Base-by-base conservation (phyloP, 2,888 invertebrate genomes). In the Diplolepis rosae region DNA sequence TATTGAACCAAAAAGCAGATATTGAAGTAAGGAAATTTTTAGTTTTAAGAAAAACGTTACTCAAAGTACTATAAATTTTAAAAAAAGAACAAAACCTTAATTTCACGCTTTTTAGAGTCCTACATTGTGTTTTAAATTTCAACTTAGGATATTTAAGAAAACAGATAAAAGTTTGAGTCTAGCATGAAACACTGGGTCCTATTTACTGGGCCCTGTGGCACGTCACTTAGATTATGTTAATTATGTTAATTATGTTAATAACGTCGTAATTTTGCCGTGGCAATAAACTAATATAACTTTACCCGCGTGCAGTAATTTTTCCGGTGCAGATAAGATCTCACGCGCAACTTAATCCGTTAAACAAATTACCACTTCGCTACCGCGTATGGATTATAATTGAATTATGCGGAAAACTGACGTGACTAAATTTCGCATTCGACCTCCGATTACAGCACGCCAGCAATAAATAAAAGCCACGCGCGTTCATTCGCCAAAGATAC, bases 241-340 rank as follows among this genome's bases (percentile, higher is more conserved):
- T 70, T 70, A 70, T 39, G 27, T 52, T 39, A 70, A 70, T 70
- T 70, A 70, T 48, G 30, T 35, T 32, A 65, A 69, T 69, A 32
- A 48, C 61, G 24, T 65, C 30, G 69, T 50, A 61, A 68, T 68
- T 61, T 61, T 18, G 35, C 56, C 35, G 56, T 11, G 7, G 56
- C 56, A 61, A 61, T 22, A 61, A 61, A 61, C 56, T 35, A 61
- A 61, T 61, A 22, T 24, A 22, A 61, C 56, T 61, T 61, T 4
- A 13, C 32, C 35, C 35, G 35, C 6, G 56, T 61, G 35, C 39
- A 61, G 39, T 61, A 61, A 61, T 39, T 35, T 61, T 61, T 61
- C 61, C 39, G 27, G 39, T 3, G 35, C 7, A 22, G 61, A 61
- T 61, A 61, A 39, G 35, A 39, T 61, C 56, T 61, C 56, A 39